A percentile compares a stretch with the other conserved stretches of the same genome.
These are phyloP conservation scores for Cavia porcellus DNA, from an alignment of 2,113 vertebrate species.

Conservation along the genomic window DNA sequence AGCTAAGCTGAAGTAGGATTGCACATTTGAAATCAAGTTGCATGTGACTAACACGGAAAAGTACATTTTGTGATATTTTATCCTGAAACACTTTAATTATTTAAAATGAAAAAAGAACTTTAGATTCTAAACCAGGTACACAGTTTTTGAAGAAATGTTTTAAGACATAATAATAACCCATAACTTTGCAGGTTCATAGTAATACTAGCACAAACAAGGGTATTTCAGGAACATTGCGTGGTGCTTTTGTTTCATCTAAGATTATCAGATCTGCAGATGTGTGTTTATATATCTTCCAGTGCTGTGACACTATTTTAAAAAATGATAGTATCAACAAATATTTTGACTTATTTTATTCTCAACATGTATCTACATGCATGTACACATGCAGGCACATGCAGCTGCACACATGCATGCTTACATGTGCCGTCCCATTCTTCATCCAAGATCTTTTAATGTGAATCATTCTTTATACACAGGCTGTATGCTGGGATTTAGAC, in stretches of 20 bases:
- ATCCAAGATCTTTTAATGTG: background rate
- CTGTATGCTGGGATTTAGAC: background rate
- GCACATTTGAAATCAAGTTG: background rate
- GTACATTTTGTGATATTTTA: background rate
- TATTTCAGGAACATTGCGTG: background rate
- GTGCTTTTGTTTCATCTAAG: background rate
- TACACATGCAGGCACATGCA: background rate
- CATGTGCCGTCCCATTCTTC: background rate
- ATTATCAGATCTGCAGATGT: background rate
- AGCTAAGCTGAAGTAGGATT: background rate
- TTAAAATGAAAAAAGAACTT: background rate
- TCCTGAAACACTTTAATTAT: slow-evolving; percentile 1
- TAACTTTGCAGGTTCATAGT: background rate
- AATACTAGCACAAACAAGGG: background rate
- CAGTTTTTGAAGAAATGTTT: background rate
- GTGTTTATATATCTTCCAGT: background rate
- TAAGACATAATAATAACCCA: background rate
- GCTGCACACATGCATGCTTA: background rate
- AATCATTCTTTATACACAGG: background rate
- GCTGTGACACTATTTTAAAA: background rate
- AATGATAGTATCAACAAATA: background rate
- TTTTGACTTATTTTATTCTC: background rate
- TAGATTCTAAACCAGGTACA: background rate
- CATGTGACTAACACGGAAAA: background rate
- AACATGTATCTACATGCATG: background rate